These are phyloP conservation scores for Drosophila anomelani DNA, from an alignment of 2,888 invertebrate species.

Conservation along the genomic window DNA sequence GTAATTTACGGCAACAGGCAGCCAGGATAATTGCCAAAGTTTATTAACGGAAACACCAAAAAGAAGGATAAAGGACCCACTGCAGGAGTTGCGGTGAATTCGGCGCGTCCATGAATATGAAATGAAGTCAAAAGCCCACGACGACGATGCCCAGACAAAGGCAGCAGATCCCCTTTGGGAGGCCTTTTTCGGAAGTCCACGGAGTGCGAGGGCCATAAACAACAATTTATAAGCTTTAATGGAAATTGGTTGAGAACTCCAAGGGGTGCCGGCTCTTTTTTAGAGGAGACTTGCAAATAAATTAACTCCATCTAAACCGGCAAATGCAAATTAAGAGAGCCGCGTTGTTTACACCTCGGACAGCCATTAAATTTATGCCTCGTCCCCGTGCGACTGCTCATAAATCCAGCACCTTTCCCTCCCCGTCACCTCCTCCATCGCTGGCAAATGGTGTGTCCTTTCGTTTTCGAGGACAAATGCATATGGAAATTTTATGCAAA, in stretches of 20 bases:
- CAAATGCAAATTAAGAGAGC: conserved; percentile 57
- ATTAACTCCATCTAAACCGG: conserved; percentile 54
- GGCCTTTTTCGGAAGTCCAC: conserved; percentile 19
- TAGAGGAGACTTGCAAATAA: conserved; percentile 65
- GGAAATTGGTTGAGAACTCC: conserved; percentile 71
- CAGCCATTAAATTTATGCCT: conserved; percentile 57
- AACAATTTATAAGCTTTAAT: conserved; percentile 77
- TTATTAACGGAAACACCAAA: conserved; percentile 68
- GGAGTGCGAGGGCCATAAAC: conserved; percentile 62
- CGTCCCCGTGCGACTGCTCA: conserved; percentile 6
- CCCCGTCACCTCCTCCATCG: background rate
- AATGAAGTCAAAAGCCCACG: conserved; percentile 53
- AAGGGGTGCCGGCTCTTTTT: conserved; percentile 44
- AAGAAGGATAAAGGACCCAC: conserved; percentile 13
- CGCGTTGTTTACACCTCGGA: conserved; percentile 63
- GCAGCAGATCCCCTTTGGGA: conserved; percentile 19
- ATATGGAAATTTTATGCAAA: conserved; percentile 79
- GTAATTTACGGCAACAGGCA: conserved; percentile 69
- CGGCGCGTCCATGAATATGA: conserved; percentile 70
- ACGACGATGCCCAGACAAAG: conserved; percentile 33
- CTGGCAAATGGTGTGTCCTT: conserved; percentile 37
- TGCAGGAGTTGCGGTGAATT: conserved; percentile 20
- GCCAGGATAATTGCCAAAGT: conserved; percentile 74
- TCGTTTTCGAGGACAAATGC: conserved; percentile 64
- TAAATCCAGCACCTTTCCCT: conserved; percentile 35